Conservation (phyloP, 1,140 invertebrate species). For the Acromyrmex heyeri region DNA sequence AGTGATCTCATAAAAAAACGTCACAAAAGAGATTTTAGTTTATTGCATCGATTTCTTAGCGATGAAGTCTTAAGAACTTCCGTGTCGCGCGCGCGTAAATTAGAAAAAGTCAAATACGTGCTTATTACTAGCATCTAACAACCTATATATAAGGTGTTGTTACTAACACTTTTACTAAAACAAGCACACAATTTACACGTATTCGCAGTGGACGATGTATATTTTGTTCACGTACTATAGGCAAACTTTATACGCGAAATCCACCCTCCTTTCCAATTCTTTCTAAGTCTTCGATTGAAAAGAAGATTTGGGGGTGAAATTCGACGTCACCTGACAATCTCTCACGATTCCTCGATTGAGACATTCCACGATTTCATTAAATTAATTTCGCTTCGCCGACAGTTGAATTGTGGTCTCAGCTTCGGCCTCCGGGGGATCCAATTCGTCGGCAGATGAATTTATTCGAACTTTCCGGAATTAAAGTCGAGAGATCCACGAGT, state of each 20-base stretch:
- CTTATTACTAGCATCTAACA: conserved; percentile 19
- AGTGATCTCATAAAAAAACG: background rate
- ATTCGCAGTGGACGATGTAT: background rate
- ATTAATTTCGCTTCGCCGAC: conserved; percentile 48
- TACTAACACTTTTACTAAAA: background rate
- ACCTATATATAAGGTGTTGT: background rate
- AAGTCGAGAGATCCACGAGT: conserved; percentile 41
- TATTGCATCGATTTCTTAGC: conserved; percentile 4
- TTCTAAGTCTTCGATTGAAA: background rate
- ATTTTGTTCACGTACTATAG: conserved; percentile 4
- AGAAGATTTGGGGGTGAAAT: background rate
- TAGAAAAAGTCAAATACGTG: conserved; percentile 28
- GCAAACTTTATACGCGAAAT: conserved; percentile 13
- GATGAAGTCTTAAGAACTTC: background rate
- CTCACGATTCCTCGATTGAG: conserved; percentile 14
- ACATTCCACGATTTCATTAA: conserved; percentile 58
- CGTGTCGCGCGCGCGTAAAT: conserved; percentile 30
- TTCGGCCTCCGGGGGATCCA: background rate
- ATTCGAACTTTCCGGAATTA: conserved; percentile 63
- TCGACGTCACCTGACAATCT: conserved; percentile 14
- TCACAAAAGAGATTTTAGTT: conserved; percentile 17
- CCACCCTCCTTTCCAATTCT: background rate
- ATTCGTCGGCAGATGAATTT: conserved; percentile 56
- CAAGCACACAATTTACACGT: conserved; percentile 16
- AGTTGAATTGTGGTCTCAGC: conserved; percentile 41